Percentiles rank a stretch among this genome's conserved stretches.
Conservation (phyloP, 2,888 invertebrate genomes). For the Pristionchus japonicus region DNA sequence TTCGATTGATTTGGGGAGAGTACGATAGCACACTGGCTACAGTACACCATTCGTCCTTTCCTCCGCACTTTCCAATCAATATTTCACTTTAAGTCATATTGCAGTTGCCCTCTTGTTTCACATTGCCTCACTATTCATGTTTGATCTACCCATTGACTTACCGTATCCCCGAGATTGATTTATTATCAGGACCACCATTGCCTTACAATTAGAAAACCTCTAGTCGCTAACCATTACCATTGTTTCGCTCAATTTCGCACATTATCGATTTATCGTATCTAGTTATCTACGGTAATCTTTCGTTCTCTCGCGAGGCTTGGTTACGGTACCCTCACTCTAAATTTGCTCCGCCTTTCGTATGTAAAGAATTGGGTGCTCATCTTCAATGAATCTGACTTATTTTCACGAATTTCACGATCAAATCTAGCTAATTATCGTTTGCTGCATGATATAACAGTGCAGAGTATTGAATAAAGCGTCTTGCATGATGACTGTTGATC, state of each 20-base stretch:
- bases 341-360: constrained; percentile 27
- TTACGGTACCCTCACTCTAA: constrained; percentile 26
- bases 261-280: constrained; percentile 32
- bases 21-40: constrained; percentile 1
- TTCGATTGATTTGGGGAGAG: constrained; percentile 30
- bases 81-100: constrained; percentile 39
- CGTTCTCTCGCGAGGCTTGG: constrained; percentile 7
- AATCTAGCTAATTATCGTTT: not conserved
- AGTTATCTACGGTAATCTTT: constrained; percentile 23
- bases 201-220: not conserved
- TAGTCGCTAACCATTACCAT: constrained; percentile 25
- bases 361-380: constrained; percentile 34
- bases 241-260: not conserved
- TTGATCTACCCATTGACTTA: not conserved
- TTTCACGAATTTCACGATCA: constrained; percentile 27
- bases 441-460: constrained; percentile 24
- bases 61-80: constrained; percentile 10
- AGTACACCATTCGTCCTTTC: not conserved
- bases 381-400: constrained; percentile 22
- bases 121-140: not conserved
- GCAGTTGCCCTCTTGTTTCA: not conserved
- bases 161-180: constrained; percentile 37
- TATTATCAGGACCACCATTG: constrained; percentile 23
- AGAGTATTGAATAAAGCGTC: constrained; percentile 24
- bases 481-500: not conserved